Evolutionary conservation across 2,888 invertebrate genomes (phyloP).

Genomic region (Erebia palarica): DNA sequence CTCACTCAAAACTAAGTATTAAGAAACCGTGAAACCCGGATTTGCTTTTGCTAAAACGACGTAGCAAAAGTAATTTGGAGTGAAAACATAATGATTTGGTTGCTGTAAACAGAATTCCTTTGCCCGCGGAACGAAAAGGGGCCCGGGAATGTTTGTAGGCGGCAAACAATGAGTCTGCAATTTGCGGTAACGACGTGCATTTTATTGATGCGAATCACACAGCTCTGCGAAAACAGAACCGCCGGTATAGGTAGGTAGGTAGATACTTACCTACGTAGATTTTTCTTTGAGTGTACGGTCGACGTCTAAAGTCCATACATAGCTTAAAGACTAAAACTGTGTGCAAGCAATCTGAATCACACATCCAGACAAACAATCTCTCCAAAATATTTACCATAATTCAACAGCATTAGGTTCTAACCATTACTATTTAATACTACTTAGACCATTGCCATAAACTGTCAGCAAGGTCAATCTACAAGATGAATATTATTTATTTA

Average conservation of each 20-base stretch:
- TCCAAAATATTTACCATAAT: too few species aligned
- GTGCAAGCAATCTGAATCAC: too few species aligned
- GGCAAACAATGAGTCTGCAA: slow-evolving; percentile 78
- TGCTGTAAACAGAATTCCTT: slow-evolving; percentile 71
- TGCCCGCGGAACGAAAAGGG: slow-evolving; percentile 69
- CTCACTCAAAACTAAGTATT: background rate
- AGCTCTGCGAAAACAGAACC: slow-evolving; percentile 58
- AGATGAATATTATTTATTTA: too few species aligned
- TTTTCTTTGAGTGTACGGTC: background rate
- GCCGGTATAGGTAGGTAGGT: background rate
- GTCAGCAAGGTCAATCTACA: too few species aligned
- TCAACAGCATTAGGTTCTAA: too few species aligned
- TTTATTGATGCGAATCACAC: slow-evolving; percentile 73
- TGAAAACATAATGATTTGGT: slow-evolving; percentile 60
- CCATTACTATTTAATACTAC: too few species aligned
- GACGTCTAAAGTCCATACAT: too few species aligned
- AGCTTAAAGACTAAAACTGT: too few species aligned
- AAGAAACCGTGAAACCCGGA: background rate
- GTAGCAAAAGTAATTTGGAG: slow-evolving; percentile 25
- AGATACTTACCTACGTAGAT: background rate
- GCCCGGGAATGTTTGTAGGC: slow-evolving; percentile 72
- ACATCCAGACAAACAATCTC: too few species aligned
- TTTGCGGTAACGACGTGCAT: slow-evolving; percentile 71
- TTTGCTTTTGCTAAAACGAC: slow-evolving; percentile 13
- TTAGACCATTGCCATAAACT: too few species aligned